Evolutionary conservation across 2,797 vertebrate species (phyloP).

Genomic region (Manis pentadactyla): DNA sequence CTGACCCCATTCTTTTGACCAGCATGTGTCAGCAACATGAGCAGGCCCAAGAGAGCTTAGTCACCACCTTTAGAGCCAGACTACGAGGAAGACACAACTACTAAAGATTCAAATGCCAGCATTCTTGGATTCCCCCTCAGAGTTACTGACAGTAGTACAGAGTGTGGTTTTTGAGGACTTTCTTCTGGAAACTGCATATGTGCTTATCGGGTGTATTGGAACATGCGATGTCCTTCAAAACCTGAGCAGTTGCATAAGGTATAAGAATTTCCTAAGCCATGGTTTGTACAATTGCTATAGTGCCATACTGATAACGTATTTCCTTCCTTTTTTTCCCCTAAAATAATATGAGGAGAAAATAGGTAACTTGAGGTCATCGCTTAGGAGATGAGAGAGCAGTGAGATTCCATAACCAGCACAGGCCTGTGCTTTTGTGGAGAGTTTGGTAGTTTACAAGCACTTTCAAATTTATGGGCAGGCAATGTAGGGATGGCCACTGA

Average conservation of each 20-base stretch:
- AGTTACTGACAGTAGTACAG: not conserved
- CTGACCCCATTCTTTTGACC: slow-evolving; percentile 90
- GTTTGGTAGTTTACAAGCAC: not conserved
- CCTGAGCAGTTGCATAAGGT: not conserved
- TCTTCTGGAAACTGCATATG: not conserved
- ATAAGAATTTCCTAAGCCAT: not conserved
- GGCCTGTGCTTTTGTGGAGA: not conserved
- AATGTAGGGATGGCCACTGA: not conserved
- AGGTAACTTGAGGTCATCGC: slow-evolving; percentile 31
- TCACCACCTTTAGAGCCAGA: slow-evolving; percentile 85
- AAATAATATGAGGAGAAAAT: slow-evolving; percentile 71
- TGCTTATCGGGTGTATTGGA: slow-evolving; percentile 16
- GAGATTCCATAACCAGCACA: not conserved
- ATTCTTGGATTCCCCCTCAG: not conserved
- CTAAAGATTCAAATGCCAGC: not conserved
- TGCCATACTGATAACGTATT: slow-evolving; percentile 12
- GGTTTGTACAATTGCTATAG: not conserved
- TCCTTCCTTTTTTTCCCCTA: slow-evolving; percentile 49
- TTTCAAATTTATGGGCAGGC: not conserved
- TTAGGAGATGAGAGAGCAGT: not conserved
- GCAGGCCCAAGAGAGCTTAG: slow-evolving; percentile 85
- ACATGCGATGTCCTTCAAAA: not conserved
- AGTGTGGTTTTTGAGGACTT: slow-evolving; percentile 43
- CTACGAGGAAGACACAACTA: slow-evolving; percentile 63
- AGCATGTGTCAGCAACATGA: slow-evolving; percentile 88